Conservation (phyloP, 2,888 invertebrate genomes). For the Icerya purchasi region DNA sequence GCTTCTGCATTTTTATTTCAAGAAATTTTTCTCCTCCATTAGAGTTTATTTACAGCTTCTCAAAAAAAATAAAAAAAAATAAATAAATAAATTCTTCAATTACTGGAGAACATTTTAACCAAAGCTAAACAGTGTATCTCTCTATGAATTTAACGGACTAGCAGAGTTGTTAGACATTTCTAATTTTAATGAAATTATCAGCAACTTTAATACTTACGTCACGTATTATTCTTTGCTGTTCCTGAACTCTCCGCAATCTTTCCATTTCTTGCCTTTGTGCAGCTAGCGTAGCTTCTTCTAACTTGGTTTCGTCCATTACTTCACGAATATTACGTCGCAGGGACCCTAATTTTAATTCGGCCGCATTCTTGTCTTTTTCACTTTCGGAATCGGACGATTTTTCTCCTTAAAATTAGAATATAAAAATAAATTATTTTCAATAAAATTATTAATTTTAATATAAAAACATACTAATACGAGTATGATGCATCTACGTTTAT, state of each 20-base stretch:
- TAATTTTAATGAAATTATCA: too few species aligned
- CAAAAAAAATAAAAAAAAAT: too few species aligned
- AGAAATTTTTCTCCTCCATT: too few species aligned
- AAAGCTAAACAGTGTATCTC: too few species aligned
- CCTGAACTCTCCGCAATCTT: constrained; percentile 59
- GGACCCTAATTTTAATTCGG: constrained; percentile 33
- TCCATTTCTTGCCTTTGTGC: constrained; percentile 88
- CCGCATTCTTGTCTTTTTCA: constrained; percentile 23
- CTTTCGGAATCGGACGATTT: constrained; percentile 23
- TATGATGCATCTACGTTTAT: constrained; percentile 11
- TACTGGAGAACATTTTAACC: too few species aligned
- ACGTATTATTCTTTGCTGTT: constrained; percentile 59
- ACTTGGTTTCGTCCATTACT: constrained; percentile 78
- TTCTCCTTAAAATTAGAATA: constrained; percentile 17
- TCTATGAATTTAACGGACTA: too few species aligned
- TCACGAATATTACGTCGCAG: constrained; percentile 72
- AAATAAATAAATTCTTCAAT: too few species aligned
- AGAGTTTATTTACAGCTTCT: too few species aligned
- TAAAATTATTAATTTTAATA: too few species aligned
- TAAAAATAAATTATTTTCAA: not conserved
- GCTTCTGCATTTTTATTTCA: too few species aligned
- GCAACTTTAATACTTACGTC: constrained; percentile 35
- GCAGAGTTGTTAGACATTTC: too few species aligned
- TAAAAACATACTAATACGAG: not conserved
- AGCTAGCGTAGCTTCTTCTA: constrained; percentile 75